Base-by-base conservation (phyloP, 1,140 invertebrate genomes). In the Microplitis mediator region DNA sequence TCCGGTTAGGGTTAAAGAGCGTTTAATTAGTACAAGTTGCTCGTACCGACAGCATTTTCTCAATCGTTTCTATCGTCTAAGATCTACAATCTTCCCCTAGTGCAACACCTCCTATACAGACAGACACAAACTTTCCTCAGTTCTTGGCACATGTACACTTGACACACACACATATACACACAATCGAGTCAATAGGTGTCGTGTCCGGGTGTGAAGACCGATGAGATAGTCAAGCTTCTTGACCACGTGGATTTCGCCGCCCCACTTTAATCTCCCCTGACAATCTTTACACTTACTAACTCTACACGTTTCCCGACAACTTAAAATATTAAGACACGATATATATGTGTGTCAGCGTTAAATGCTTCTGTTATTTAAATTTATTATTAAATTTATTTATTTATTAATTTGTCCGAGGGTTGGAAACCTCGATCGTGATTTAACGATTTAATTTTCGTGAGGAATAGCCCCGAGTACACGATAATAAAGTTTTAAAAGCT, bases 191-290 rank as follows among this genome's bases (percentile, higher is more conserved):
- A 36, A 64, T 71, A 65, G 56, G 73, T 45, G 39, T 45, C 8
- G 39, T 45, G 39, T 66, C 69, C 69, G 73, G 75, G 68, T 75
- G 79, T 76, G 77, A 81, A 80, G 76, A 80, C 52, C 76, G 79
- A 80, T 79, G 77, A 80, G 80, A 80, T 79, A 79, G 79, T 81
- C 79, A 80, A 80, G 80, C 79, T 78, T 74, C 78, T 79, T 79
- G 80, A 76, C 76, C 76, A 73, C 71, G 70, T 62, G 63, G 69
- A n/a, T 67, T 72, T 63, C 52, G 54, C 51, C 71, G 52, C 50
- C 68, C 52, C 65, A 68, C 52, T 14, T 58, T 73, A 75, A 79
- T 79, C 78, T 76, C 31, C 66, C 69, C 67, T 61, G 61, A 75
- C 39, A 68, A 81, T 81, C 79, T 72, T 70, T 54, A 14, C 72